Evolutionary conservation across 2,113 vertebrate species (phyloP), one percentile per base, ranked within the genome.

Genomic region (Paracanthobrama guichenoti): DNA sequence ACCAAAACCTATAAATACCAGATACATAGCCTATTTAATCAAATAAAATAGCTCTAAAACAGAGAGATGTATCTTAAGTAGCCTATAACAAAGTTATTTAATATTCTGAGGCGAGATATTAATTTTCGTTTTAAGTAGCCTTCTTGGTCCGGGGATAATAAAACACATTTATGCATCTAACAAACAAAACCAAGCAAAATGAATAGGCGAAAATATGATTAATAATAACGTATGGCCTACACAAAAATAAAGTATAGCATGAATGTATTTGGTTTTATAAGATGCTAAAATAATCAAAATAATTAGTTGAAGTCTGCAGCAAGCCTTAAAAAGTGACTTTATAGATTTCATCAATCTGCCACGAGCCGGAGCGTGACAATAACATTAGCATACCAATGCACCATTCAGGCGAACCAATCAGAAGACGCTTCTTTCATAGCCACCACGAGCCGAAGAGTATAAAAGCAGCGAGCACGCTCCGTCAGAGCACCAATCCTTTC

Each of bases 331-430:
- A 75, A 83, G 73, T 77, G 59, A 77, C 89, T 85, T 84, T 46
- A 85, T 88, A 91, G 91, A 89, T 90, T 85, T 89, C 88, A 92
- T 94, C 92, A 94, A 94, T 94, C 93, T 94, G 93, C 93, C 94
- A 94, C 92, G 94, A 94, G 94, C 91, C 92, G 57, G 66, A 86
- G 89, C 85, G 91, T 81, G 90, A 95, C 94, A 94, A 94, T 90
- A 78, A 79, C 26, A 94, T 95, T 95, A 94, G 91, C 94, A 95
- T 94, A 94, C 90, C 90, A 94, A 93, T 93, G 85, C 91, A 89
- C 87, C 82, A 72, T 89, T 87, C 85, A 88, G 67, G 48, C 4
- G 46, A 90, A 88, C 94, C 94, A 95, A 95, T 95, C 91, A 92
- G 90, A 12, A 72, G 59, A 74, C 76, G 20, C 88, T 88, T 88